Evolutionary conservation across 2,888 invertebrate species (phyloP).

Genomic region (Gibbula magus): DNA sequence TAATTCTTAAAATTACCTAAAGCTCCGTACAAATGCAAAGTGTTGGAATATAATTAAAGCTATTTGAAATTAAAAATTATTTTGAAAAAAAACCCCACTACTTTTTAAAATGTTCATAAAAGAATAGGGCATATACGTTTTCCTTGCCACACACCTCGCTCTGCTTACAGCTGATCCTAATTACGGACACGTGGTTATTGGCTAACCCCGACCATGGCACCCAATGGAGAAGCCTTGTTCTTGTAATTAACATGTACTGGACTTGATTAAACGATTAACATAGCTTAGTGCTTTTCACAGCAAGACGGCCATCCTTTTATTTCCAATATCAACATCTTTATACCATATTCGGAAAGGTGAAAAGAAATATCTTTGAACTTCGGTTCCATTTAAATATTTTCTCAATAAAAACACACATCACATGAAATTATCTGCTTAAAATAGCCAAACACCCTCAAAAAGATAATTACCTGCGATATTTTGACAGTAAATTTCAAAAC

Average conservation of each 20-base stretch:
- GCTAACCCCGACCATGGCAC: neutral
- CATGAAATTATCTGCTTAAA: constrained; percentile 8
- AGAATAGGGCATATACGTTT: neutral
- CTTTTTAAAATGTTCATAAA: neutral
- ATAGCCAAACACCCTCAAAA: neutral
- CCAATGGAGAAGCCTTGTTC: constrained; percentile 4
- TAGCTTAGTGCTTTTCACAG: neutral
- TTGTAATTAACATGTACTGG: neutral
- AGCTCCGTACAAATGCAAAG: too few relatives aligned
- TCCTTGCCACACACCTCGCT: neutral
- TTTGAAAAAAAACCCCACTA: too few relatives aligned
- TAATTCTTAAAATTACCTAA: too few relatives aligned
- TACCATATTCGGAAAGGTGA: neutral
- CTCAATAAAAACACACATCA: neutral
- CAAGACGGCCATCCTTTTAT: neutral
- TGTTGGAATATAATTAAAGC: too few relatives aligned
- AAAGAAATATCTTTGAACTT: constrained; percentile 5
- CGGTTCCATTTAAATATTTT: neutral
- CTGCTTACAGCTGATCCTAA: neutral
- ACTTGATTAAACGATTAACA: neutral
- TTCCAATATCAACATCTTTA: neutral
- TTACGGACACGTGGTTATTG: neutral
- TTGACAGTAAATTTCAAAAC: neutral
- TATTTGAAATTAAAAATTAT: too few relatives aligned
- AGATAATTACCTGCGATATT: neutral